These are phyloP conservation scores for Drosophila sproati DNA, from an alignment of 1,140 invertebrate species.

Conservation along the genomic window DNA sequence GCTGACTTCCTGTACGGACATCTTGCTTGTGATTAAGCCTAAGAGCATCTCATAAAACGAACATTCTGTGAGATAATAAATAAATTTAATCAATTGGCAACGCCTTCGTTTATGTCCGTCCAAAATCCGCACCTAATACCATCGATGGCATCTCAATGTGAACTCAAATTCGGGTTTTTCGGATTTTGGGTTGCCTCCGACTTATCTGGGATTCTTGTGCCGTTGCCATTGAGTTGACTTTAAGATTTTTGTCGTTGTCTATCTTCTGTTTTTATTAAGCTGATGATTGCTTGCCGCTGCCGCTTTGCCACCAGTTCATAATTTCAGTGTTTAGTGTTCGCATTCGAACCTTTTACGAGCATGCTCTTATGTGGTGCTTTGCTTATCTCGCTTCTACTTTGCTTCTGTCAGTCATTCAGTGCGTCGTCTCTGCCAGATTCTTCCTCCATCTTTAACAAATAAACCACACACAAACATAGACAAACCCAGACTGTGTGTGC, in stretches of 20 bases:
- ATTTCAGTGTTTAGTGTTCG: conserved; percentile 38
- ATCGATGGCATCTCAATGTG: conserved; percentile 7
- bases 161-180: conserved; percentile 39
- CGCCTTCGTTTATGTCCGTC: conserved; percentile 27
- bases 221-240: conserved; percentile 5
- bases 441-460: neutral
- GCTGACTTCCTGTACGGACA: conserved; percentile 28
- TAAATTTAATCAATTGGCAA: conserved; percentile 72
- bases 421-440: neutral
- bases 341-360: conserved; percentile 40
- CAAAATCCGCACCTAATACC: conserved; percentile 10
- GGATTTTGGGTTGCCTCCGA: neutral
- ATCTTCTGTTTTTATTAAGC: conserved; percentile 23
- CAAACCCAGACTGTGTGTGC: neutral
- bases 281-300: conserved; percentile 3
- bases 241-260: conserved; percentile 22
- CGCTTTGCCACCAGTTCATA: conserved; percentile 28
- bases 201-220: conserved; percentile 46
- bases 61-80: conserved; percentile 66
- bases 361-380: conserved; percentile 5
- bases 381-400: conserved; percentile 21
- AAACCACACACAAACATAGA: conserved; percentile 4
- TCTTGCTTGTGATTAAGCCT: conserved; percentile 55
- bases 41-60: conserved; percentile 46
- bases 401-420: conserved; percentile 12